phyloP scores from a whole-genome alignment of 2,888 invertebrate species.

The Melinopterus prodromus region DNA sequence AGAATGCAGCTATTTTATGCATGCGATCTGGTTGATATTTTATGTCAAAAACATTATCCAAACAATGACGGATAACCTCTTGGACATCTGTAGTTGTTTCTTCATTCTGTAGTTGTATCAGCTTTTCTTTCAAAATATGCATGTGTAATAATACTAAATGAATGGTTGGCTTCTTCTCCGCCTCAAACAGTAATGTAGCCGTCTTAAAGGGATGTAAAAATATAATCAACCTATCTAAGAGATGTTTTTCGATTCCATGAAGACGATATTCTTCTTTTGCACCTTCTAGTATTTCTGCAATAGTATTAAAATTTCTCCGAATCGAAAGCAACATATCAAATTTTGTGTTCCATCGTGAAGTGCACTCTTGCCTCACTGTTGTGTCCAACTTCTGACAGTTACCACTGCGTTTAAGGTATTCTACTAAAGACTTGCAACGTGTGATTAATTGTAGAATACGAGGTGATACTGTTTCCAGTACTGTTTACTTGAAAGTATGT shows the following conservation, averaged over 20 bases:
- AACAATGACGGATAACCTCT: conserved; percentile 15
- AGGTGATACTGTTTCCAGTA: not conserved
- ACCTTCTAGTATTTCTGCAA: conserved; percentile 18
- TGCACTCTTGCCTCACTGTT: conserved; percentile 16
- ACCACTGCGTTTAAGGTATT: conserved; percentile 22
- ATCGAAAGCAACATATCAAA: conserved; percentile 14
- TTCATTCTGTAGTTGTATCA: conserved; percentile 12
- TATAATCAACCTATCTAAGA: conserved; percentile 22
- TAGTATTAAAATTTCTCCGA: conserved; percentile 12
- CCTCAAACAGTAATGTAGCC: conserved; percentile 22
- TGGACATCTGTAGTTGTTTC: conserved; percentile 12
- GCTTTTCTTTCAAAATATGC: conserved; percentile 17
- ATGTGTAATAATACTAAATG: conserved; percentile 17
- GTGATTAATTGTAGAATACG: conserved; percentile 17
- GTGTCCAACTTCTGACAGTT: conserved; percentile 6
- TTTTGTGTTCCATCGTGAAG: conserved; percentile 19
- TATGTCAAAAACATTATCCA: conserved; percentile 20
- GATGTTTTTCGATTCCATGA: conserved; percentile 18
- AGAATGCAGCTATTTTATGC: conserved; percentile 20
- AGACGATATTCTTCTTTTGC: conserved; percentile 21
- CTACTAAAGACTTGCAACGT: conserved; percentile 14
- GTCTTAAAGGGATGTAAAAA: conserved; percentile 24
- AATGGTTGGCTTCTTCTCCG: conserved; percentile 7
- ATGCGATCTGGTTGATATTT: conserved; percentile 19
- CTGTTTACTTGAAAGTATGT: conserved; percentile 12